phyloP scores from a whole-genome alignment of 2,797 vertebrate species.

The Myotis vivesi region DNA sequence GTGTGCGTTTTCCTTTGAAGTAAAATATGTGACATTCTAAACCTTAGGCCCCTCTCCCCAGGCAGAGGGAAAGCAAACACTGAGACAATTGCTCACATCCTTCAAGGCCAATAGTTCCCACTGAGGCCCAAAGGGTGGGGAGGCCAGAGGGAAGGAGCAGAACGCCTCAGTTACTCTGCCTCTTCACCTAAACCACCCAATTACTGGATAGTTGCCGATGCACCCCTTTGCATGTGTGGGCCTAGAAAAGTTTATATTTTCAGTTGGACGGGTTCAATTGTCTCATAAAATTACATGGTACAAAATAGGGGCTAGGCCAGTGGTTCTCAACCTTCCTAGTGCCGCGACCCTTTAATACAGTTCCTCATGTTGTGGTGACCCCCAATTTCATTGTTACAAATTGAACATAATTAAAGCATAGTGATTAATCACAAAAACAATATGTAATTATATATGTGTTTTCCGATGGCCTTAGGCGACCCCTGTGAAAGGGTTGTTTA shows the following conservation, averaged over 20 bases:
- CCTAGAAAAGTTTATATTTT: neutral
- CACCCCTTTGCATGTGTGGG: neutral
- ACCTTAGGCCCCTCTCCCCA: neutral
- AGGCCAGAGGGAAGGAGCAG: neutral
- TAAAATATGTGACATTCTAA: constrained; percentile 40
- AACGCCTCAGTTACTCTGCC: neutral
- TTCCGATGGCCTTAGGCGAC: too few species aligned
- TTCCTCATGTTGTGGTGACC: too few species aligned
- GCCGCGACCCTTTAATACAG: too few species aligned
- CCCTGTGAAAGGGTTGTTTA: too few species aligned
- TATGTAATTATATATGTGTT: too few species aligned
- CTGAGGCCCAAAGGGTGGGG: neutral
- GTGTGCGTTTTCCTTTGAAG: constrained; percentile 20
- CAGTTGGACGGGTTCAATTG: neutral
- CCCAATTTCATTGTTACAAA: too few species aligned
- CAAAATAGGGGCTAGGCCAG: neutral
- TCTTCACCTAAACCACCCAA: neutral
- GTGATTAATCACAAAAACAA: too few species aligned
- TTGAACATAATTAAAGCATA: too few species aligned
- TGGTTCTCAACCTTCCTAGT: too few species aligned
- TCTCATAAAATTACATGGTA: neutral
- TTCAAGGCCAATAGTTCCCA: neutral
- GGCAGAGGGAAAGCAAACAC: neutral
- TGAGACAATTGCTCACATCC: neutral
- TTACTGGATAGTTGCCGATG: neutral